Evolutionary conservation across 2,888 invertebrate genomes (phyloP), one percentile per base, ranked within the genome.

Genomic region (Andrena camellia): DNA sequence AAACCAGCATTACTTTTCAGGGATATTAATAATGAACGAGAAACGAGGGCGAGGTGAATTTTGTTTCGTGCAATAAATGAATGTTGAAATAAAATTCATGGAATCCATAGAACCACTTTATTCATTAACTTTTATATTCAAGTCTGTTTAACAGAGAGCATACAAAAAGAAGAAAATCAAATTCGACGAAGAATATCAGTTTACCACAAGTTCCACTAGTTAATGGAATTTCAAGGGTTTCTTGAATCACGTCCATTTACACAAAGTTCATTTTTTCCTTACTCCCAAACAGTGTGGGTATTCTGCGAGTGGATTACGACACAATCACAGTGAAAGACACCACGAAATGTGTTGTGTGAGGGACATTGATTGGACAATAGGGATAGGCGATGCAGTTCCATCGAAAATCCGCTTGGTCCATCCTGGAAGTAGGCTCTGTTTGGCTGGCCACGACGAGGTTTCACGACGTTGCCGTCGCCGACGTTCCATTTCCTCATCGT

Each of bases 401-500:
- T 5, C 7, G 31, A 72, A 77, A 81, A 72, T 77, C 48, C 67
- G 60, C n/a, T 10, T 17, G 57, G 26, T 8, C 13, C 29, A 23
- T 17, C 35, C 42, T 59, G 42, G 60, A 70, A 54, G 66, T 60
- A 54, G 63, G 77, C 72, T 71, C 70, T 72, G 73, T 69, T 78
- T 68, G 68, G 74, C 80, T 86, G 83, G 70, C 60, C 88, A 83
- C 64, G 80, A 83, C 79, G 73, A 88, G 81, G 81, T 81, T 83
- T 73, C 75, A 76, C 78, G 70, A 48, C 80, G 81, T 57, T 63
- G 72, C 78, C 85, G 78, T 78, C 81, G 83, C 60, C 82, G 83
- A 69, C 88, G 84, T 83, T 77, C 79, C 80, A 79, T 84, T 85
- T 85, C 77, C 79, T 75, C 78, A 68, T 80, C 80, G 85, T 74